Conservation (phyloP, 2,113 vertebrate species). For the Enhydra lutris region DNA sequence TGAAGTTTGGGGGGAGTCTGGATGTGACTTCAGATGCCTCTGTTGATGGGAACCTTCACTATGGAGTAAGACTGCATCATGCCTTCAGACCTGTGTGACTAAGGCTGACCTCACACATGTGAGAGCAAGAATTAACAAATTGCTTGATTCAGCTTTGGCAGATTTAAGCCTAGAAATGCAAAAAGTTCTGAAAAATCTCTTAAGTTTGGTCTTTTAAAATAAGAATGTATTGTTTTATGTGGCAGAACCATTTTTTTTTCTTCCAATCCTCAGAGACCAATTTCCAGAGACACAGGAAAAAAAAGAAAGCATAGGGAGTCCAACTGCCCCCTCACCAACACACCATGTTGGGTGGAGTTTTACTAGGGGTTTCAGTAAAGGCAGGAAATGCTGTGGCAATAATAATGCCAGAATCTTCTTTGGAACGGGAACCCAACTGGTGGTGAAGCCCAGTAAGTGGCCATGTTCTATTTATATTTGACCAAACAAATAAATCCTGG, state of each 20-base stretch:
- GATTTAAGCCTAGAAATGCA: conserved; percentile 30
- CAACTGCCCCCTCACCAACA: neutral
- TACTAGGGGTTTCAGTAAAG: conserved; percentile 68
- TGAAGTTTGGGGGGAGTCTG: neutral
- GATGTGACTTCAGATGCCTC: neutral
- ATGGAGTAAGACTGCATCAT: neutral
- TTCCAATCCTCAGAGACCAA: neutral
- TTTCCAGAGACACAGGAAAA: neutral
- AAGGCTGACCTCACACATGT: neutral
- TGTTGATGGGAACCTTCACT: neutral
- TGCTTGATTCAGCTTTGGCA: neutral
- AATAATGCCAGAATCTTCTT: conserved; percentile 32
- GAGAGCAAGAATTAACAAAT: neutral
- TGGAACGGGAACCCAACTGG: conserved; percentile 71
- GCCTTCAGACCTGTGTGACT: neutral
- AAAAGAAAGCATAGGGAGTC: neutral
- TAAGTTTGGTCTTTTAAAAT: conserved; percentile 29
- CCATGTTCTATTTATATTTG: conserved; percentile 28
- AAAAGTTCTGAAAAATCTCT: neutral
- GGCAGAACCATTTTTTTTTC: neutral
- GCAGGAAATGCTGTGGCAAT: conserved; percentile 70
- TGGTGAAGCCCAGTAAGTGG: conserved; percentile 74
- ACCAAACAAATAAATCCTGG: conserved; percentile 43
- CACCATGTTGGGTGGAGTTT: neutral
- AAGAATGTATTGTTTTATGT: conserved; percentile 27